Base-by-base conservation (phyloP, 2,113 vertebrate genomes). In the Felis chaus region DNA sequence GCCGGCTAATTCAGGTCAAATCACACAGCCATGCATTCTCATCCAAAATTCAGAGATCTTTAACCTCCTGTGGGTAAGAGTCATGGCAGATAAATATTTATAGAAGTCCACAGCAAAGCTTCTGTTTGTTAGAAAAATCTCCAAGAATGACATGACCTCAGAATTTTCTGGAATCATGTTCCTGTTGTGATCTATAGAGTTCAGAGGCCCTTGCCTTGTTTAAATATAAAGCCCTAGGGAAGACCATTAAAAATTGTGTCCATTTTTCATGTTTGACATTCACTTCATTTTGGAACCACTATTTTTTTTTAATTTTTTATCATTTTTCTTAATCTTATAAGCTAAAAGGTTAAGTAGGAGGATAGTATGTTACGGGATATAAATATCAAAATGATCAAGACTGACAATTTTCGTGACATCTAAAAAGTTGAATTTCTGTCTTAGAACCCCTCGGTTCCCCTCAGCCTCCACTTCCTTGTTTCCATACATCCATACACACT, bases 61-160 rank as follows among this genome's bases (percentile, higher is more conserved):
- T 98, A 96, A 98, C 98, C 98, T 98, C 94, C 84, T n/a, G 65
- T 94, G 83, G 78, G 61, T 93, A 96, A 96, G 98, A 97, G 93
- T 94, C 98, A 63, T 73, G 94, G 93, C 93, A 97, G 95, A 97
- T 97, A 98, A 98, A 98, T 98, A 98, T 97, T 98, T 98, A 98
- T 96, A 96, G 93, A 97, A 94, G 68, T 83, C 13, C 76, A 36
- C 97, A 98, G 97, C 96, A 97, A 95, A 98, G 92, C 91, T 98
- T 97, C 98, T 79, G 74, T 98, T 98, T 93, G 95, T 98, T 97
- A 98, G 89, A 92, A 96, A 96, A 97, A 98, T 76, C 68, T 96
- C 97, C 95, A 95, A 94, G 92, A 98, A 93, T 79, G 86, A 96
- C 94, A 92, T 96, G 96, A 98, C 96, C 97, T 97, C 27, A 7